Conservation (phyloP, 2,888 invertebrate genomes). For the Nomada flava region DNA sequence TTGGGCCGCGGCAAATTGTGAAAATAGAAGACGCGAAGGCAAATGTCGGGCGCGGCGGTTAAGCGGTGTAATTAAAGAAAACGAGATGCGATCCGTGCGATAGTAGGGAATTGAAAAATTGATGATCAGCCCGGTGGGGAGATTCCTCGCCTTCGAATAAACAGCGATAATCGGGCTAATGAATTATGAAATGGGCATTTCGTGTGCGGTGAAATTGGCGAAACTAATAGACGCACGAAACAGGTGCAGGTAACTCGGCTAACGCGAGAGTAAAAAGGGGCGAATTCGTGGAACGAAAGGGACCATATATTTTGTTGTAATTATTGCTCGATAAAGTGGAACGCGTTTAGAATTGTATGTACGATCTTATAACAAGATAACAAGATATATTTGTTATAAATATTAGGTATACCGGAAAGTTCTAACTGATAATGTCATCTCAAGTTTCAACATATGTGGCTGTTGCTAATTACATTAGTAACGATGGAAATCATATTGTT, state of each 20-base stretch:
- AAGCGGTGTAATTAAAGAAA: constrained; percentile 21
- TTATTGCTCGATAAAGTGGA: neutral
- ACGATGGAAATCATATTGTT: too few species aligned
- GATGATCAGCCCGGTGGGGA: neutral
- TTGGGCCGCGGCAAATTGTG: constrained; percentile 26
- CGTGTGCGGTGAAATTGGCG: neutral
- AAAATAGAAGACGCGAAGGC: neutral
- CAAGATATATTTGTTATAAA: too few species aligned
- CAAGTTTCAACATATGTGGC: too few species aligned
- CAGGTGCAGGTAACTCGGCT: constrained; percentile 1
- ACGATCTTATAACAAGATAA: too few species aligned
- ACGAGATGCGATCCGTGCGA: neutral
- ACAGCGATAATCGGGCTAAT: constrained; percentile 22
- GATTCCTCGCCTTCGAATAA: neutral
- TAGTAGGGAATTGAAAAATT: constrained; percentile 26
- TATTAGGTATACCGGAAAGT: too few species aligned
- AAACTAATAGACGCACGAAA: constrained; percentile 9
- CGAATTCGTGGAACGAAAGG: neutral
- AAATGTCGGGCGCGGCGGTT: neutral
- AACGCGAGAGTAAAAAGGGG: neutral
- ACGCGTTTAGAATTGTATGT: too few species aligned
- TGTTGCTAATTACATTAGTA: too few species aligned
- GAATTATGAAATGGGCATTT: constrained; percentile 30
- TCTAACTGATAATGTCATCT: too few species aligned
- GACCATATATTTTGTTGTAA: neutral